Evolutionary conservation across 1,140 invertebrate genomes (phyloP).

Genomic region (Brachionus plicatilis): DNA sequence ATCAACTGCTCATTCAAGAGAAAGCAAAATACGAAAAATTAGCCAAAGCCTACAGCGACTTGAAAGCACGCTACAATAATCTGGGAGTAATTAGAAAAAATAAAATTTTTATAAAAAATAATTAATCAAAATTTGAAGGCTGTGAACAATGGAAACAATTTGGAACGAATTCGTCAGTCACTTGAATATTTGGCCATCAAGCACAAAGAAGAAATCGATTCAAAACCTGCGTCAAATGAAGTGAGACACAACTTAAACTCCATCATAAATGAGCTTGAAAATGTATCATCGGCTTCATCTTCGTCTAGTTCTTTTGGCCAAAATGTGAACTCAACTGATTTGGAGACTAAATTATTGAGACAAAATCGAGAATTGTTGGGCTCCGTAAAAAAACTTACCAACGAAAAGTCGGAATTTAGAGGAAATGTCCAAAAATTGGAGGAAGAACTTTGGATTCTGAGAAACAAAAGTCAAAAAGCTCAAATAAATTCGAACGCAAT

Average conservation of each 20-base stretch:
- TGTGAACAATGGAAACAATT: neutral
- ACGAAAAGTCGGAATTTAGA: slow-evolving; percentile 49
- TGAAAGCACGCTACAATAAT: neutral
- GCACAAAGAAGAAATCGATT: slow-evolving; percentile 23
- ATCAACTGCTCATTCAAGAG: slow-evolving; percentile 1
- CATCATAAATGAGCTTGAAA: slow-evolving; percentile 21
- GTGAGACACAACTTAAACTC: neutral
- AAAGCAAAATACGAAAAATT: slow-evolving; percentile 18
- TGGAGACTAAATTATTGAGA: slow-evolving; percentile 43
- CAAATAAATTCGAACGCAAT: neutral
- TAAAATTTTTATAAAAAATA: neutral
- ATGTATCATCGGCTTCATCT: neutral
- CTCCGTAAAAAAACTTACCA: slow-evolving; percentile 45
- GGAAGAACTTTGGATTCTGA: slow-evolving; percentile 45
- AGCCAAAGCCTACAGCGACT: neutral
- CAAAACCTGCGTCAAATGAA: neutral
- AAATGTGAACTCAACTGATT: neutral
- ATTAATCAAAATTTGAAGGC: neutral
- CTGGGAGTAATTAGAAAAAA: neutral
- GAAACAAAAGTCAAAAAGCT: slow-evolving; percentile 41
- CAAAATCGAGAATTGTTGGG: slow-evolving; percentile 48
- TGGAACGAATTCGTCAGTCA: slow-evolving; percentile 12
- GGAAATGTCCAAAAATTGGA: slow-evolving; percentile 45
- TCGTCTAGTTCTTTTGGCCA: neutral
- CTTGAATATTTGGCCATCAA: slow-evolving; percentile 21